Percentiles rank a stretch among this genome's conserved stretches.
Conservation (phyloP, 2,888 invertebrate species). For the Drosophila merina region DNA sequence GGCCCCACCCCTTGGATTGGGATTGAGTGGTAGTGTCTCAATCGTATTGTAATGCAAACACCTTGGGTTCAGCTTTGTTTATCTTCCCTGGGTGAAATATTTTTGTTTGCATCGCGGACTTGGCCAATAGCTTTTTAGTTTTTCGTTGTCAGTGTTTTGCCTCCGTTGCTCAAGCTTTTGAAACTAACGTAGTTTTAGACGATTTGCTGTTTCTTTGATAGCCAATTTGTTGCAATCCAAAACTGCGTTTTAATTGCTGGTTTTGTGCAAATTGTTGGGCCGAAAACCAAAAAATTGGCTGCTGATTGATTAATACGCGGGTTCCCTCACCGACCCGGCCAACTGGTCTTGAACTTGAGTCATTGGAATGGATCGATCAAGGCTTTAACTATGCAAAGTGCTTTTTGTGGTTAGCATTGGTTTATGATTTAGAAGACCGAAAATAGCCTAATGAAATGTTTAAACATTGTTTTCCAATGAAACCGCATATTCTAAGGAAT, state of each 20-base stretch:
- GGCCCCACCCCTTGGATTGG: slow-evolving; percentile 26
- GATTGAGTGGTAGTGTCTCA: slow-evolving; percentile 42
- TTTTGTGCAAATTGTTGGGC: slow-evolving; percentile 41
- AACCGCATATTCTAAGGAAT: slow-evolving; percentile 1
- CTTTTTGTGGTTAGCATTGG: slow-evolving; percentile 46
- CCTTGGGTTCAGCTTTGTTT: slow-evolving; percentile 56
- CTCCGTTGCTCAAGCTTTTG: slow-evolving; percentile 26
- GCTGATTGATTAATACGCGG: slow-evolving; percentile 66
- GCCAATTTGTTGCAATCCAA: slow-evolving; percentile 41
- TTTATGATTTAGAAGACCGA: slow-evolving; percentile 18
- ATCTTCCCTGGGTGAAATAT: slow-evolving; percentile 23
- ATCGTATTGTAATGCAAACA: slow-evolving; percentile 60
- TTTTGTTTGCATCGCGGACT: slow-evolving; percentile 65
- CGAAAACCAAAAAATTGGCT: slow-evolving; percentile 11
- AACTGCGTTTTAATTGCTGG: slow-evolving; percentile 35
- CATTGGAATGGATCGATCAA: slow-evolving; percentile 42
- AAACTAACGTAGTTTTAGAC: slow-evolving; percentile 1
- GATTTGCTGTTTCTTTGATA: slow-evolving; percentile 11
- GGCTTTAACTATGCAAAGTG: slow-evolving; percentile 39
- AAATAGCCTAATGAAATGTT: slow-evolving; percentile 4
- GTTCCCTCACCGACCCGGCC: slow-evolving; percentile 43
- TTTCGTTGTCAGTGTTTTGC: neutral
- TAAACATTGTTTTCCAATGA: slow-evolving; percentile 1
- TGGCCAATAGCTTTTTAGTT: slow-evolving; percentile 54
- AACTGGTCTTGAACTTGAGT: slow-evolving; percentile 64